Conservation (phyloP, 2,888 invertebrate genomes). For the Rhodophaea formosa region DNA sequence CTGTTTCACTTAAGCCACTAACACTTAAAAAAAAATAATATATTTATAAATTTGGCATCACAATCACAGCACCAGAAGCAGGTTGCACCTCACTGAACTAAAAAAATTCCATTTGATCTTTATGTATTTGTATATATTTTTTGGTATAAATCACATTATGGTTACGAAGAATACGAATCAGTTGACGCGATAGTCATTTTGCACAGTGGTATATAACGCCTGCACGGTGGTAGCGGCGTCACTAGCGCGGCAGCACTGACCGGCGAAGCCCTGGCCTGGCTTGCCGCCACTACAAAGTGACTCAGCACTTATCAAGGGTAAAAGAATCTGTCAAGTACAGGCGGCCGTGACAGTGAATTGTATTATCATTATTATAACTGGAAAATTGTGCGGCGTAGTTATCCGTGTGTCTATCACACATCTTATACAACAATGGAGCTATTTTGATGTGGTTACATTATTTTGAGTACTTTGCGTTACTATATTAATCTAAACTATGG, state of each 20-base stretch:
- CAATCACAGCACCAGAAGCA: not conserved
- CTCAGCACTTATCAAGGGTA: conserved; percentile 5
- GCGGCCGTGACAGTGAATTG: conserved; percentile 6
- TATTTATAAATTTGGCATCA: no score
- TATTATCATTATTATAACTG: not conserved
- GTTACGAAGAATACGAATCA: not conserved
- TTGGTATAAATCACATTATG: not conserved
- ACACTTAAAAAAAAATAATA: no score
- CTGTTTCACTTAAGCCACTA: no score
- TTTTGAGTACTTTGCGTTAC: no score
- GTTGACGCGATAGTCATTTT: not conserved
- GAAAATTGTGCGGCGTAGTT: no score
- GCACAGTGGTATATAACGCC: not conserved
- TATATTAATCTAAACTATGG: no score
- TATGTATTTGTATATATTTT: not conserved
- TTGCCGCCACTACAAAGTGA: not conserved
- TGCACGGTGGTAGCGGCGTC: not conserved
- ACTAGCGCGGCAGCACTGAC: conserved; percentile 1
- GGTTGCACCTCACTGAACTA: no score
- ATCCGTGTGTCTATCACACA: not conserved
- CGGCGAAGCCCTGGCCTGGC: not conserved
- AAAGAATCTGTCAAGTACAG: not conserved
- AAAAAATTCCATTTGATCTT: no score
- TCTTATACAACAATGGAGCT: not conserved
- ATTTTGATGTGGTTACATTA: no score